These are phyloP conservation scores for Noctua janthe DNA, from an alignment of 2,888 invertebrate species.

Conservation along the genomic window DNA sequence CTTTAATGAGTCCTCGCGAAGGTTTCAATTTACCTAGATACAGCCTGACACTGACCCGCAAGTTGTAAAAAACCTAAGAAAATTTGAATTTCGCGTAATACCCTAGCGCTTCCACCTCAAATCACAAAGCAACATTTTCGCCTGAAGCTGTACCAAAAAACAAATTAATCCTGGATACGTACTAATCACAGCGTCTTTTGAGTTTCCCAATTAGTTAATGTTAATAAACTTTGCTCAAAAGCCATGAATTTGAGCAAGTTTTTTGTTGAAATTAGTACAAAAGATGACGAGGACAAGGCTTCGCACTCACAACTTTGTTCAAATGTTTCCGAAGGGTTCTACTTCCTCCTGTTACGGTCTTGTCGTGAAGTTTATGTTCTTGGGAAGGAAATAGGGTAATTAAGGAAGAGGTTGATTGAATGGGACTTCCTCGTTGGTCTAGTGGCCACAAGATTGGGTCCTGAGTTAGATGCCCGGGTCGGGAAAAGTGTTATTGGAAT, in stretches of 20 bases:
- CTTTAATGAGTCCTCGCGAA: no score
- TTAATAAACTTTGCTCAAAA: slow-evolving; percentile 18
- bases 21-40: no score
- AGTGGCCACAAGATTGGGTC: no score
- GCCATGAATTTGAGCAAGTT: slow-evolving; percentile 26
- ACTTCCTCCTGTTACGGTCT: neutral
- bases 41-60: no score
- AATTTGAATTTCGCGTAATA: no score
- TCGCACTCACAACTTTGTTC: slow-evolving; percentile 42
- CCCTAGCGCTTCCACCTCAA: neutral
- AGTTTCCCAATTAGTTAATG: slow-evolving; percentile 31
- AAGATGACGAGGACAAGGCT: slow-evolving; percentile 41
- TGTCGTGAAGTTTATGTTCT: slow-evolving; percentile 27
- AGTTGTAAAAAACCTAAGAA: no score
- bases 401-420: neutral
- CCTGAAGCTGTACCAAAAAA: neutral
- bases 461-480: no score
- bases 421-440: no score
- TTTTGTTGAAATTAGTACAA: slow-evolving; percentile 41
- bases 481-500: no score
- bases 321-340: slow-evolving; percentile 18
- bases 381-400: slow-evolving; percentile 2
- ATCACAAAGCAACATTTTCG: neutral
- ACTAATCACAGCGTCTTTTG: neutral
- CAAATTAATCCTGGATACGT: neutral